A percentile compares a stretch with the other conserved stretches of the same genome.
Conservation (phyloP, 2,888 invertebrate species). For the Sussaba pulchella region DNA sequence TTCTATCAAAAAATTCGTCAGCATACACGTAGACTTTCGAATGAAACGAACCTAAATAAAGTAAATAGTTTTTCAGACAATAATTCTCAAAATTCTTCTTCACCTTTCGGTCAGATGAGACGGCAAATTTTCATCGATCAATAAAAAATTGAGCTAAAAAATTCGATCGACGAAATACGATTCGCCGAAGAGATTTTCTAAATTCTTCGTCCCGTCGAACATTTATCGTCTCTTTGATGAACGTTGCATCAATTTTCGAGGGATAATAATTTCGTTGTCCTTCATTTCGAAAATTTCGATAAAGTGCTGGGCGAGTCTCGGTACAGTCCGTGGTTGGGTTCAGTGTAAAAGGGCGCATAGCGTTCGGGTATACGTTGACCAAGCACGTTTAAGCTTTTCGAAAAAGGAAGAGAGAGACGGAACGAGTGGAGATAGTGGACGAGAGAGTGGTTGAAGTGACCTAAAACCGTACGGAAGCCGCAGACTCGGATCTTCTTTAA, state of each 20-base stretch:
- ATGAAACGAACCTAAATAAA: too few species aligned
- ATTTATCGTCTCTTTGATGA: not conserved
- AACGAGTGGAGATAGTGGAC: too few species aligned
- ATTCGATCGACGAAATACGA: not conserved
- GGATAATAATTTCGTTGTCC: constrained; percentile 48
- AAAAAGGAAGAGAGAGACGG: too few species aligned
- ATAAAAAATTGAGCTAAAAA: too few species aligned
- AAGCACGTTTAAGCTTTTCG: constrained; percentile 40
- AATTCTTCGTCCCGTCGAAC: not conserved
- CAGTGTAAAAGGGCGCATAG: constrained; percentile 40
- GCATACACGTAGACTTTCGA: too few species aligned
- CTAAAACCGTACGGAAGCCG: constrained; percentile 51
- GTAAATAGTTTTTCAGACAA: too few species aligned
- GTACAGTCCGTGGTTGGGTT: too few species aligned
- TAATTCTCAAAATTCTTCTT: too few species aligned
- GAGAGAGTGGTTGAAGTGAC: not conserved
- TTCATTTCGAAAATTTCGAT: constrained; percentile 59
- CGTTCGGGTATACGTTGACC: constrained; percentile 26
- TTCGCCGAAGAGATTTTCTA: not conserved
- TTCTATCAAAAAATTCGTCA: too few species aligned
- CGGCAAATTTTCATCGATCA: too few species aligned
- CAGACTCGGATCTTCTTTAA: constrained; percentile 60
- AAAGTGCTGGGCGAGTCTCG: constrained; percentile 44
- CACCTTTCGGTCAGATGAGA: too few species aligned
- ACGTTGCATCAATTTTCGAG: not conserved